Evolutionary conservation across 2,113 vertebrate genomes (phyloP), one percentile per base, ranked within the genome.

Genomic region (Pelecanoides urinatrix): DNA sequence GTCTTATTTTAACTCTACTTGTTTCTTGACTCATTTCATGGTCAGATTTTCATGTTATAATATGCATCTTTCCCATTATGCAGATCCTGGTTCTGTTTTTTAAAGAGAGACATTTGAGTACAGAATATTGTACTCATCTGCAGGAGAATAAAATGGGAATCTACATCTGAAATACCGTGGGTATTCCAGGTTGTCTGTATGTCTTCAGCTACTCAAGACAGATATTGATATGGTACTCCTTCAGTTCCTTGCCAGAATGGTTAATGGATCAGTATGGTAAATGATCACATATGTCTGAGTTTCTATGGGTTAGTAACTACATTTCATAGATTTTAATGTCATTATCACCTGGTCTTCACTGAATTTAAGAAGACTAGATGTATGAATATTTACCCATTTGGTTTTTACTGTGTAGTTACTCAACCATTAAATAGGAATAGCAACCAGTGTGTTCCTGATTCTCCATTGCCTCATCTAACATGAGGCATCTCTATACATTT

Each of bases 151-250:
- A 91, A 75, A 79, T 66, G 40, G 34, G 36, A 93, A 52, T 58
- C 40, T 38, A 11, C 32, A 67, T 88, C 86, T 92, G 82, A 94
- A 94, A 80, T 92, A 93, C 79, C 42, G 67, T 94, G 86, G 49
- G 17, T 59, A 18, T 74, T 86, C 45, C 56, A 78, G 83, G 42
- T 25, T 50, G 47, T 66, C 45, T 70, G 22, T 76, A 5, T 92
- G 70, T 78, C 93, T 96, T 80, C 36, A 86, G 1, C 49, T 88
- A 63, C 45, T 86, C 50, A 76, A 84, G 76, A 23, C 75, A 85
- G 82, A 94, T 95, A 93, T 86, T 96, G 94, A 76, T 79, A 16
- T 38, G 53, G 40, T 72, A 19, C 53, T 63, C 9, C 88, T 90
- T 90, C 16, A 65, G 58, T 45, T 92, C 83, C 71, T 92, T 92